phyloP scores from a whole-genome alignment of 2,113 vertebrate genomes.

The Proteles cristata region DNA sequence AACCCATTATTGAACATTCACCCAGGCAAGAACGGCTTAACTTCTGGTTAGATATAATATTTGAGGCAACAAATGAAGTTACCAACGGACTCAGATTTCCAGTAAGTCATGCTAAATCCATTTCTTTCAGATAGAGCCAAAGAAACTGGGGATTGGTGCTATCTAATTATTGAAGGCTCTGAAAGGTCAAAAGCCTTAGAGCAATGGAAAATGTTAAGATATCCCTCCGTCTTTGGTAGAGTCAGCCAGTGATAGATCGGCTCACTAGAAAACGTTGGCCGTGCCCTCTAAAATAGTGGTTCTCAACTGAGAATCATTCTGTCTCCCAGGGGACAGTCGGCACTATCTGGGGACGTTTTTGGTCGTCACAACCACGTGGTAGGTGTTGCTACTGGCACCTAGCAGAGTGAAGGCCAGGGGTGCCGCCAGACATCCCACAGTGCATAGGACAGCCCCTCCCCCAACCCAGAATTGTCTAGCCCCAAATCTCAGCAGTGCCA shows the following conservation, averaged over 20 bases:
- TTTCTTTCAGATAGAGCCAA: slow-evolving; percentile 15
- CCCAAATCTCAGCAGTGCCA: neutral
- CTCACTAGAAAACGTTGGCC: neutral
- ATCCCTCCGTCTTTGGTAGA: neutral
- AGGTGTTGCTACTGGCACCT: neutral
- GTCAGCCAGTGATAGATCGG: neutral
- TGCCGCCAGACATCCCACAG: neutral
- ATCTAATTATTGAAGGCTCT: neutral
- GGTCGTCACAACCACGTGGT: neutral
- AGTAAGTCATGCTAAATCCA: slow-evolving; percentile 84
- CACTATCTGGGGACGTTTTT: slow-evolving; percentile 1
- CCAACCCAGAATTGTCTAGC: neutral
- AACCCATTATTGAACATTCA: slow-evolving; percentile 90
- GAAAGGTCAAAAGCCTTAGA: slow-evolving; percentile 20
- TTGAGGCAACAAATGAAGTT: slow-evolving; percentile 93
- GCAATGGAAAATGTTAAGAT: neutral
- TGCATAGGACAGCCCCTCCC: neutral
- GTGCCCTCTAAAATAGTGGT: neutral
- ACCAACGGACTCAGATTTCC: slow-evolving; percentile 94
- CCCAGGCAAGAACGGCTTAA: slow-evolving; percentile 92
- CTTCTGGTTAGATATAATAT: slow-evolving; percentile 99
- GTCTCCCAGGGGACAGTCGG: neutral
- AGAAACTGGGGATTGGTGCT: neutral
- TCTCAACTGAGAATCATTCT: neutral
- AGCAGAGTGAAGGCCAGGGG: neutral